A percentile compares a stretch with the other conserved stretches of the same genome.
Conservation (phyloP, 2,113 vertebrate genomes). For the Eleginops maclovinus region DNA sequence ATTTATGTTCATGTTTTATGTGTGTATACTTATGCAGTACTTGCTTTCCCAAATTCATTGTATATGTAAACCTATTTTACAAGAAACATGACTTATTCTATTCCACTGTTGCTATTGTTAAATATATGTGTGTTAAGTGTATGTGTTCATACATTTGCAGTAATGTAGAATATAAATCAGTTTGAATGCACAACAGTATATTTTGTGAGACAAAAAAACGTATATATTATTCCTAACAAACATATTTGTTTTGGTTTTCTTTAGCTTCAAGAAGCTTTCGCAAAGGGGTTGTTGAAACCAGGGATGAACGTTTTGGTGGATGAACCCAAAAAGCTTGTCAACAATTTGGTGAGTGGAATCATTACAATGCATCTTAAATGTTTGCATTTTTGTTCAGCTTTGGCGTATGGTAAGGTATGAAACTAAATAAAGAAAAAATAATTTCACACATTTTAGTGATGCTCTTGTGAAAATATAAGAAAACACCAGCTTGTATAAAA, state of each 20-base stretch:
- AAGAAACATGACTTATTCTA: too few species aligned
- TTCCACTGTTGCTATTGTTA: too few species aligned
- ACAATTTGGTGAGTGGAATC: constrained; percentile 87
- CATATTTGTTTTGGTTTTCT: background rate
- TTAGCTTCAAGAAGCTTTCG: constrained; percentile 93
- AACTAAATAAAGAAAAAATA: too few species aligned
- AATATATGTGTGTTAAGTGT: too few species aligned
- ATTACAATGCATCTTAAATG: background rate
- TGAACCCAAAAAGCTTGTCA: constrained; percentile 82
- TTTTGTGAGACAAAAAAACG: background rate
- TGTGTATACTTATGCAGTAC: background rate
- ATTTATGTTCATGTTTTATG: background rate
- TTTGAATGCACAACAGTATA: background rate
- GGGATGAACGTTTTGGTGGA: constrained; percentile 91
- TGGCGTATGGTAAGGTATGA: background rate
- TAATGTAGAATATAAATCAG: too few species aligned
- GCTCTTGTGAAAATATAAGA: background rate
- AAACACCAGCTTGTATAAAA: background rate
- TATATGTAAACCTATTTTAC: too few species aligned
- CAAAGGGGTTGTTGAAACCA: constrained; percentile 89
- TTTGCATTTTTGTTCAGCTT: background rate
- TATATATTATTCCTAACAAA: too few species aligned
- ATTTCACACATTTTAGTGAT: background rate
- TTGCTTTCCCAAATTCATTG: background rate
- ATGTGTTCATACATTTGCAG: too few species aligned